Evolutionary conservation across 1,140 invertebrate genomes (phyloP).

Genomic region (Rhizoglyphus robini): DNA sequence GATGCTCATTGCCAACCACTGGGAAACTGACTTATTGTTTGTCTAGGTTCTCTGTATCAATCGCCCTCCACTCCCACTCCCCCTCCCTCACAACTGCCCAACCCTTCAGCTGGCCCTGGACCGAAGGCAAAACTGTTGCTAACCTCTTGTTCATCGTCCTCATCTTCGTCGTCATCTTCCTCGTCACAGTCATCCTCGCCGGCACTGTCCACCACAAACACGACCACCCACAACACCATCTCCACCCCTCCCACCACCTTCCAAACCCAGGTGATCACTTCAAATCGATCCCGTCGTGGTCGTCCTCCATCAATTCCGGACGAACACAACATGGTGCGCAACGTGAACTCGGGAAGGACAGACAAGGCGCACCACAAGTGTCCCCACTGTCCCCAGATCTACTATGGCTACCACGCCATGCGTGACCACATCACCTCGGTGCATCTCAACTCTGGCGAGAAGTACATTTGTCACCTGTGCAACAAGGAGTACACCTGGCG

Average conservation of each 20-base stretch:
- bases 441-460: constrained; percentile 27
- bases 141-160: not conserved
- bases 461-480: constrained; percentile 28
- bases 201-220: not conserved
- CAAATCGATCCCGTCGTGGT: constrained; percentile 14
- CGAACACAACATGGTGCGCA: not conserved
- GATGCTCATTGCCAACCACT: no score
- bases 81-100: not conserved
- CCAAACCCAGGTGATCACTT: not conserved
- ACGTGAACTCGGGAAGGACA: not conserved
- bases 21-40: no score
- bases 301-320: constrained; percentile 14
- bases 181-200: not conserved
- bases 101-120: no score
- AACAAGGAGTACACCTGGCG: constrained; percentile 29
- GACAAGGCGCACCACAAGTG: constrained; percentile 17
- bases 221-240: not conserved
- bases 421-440: constrained; percentile 25
- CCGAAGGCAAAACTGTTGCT: not conserved
- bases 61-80: not conserved
- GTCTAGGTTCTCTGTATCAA: not conserved
- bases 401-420: constrained; percentile 23
- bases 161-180: not conserved
- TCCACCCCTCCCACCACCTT: not conserved
- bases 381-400: constrained; percentile 24